Conservation (phyloP, 2,797 vertebrate species). For the Sebastes jordani region DNA sequence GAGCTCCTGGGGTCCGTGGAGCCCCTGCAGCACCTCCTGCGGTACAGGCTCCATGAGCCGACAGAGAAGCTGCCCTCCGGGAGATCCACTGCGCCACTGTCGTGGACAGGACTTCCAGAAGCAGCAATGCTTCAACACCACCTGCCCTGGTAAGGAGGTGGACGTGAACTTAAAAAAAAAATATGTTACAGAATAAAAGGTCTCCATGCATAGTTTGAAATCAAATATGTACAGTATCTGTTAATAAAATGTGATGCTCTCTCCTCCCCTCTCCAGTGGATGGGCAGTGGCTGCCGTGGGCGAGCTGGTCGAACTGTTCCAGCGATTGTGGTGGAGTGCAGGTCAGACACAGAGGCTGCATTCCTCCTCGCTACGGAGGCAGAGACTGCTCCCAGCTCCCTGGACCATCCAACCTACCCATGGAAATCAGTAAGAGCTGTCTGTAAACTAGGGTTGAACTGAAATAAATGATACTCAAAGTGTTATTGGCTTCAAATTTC, state of each 20-base stretch:
- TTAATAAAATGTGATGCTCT: neutral
- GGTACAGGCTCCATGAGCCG: constrained; percentile 81
- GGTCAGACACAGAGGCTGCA: constrained; percentile 83
- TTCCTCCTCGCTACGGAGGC: constrained; percentile 84
- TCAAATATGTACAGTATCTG: neutral
- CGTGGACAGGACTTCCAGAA: constrained; percentile 76
- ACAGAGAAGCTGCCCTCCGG: constrained; percentile 74
- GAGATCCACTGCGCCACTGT: constrained; percentile 77
- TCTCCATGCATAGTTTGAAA: neutral
- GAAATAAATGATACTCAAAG: neutral
- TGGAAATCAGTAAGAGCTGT: constrained; percentile 83
- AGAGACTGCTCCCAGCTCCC: constrained; percentile 78
- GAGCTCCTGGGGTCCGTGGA: constrained; percentile 87
- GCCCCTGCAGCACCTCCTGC: constrained; percentile 83
- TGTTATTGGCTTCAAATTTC: neutral
- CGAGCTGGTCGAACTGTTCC: constrained; percentile 87
- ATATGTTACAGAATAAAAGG: neutral
- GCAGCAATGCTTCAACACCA: constrained; percentile 85
- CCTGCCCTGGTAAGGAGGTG: constrained; percentile 84
- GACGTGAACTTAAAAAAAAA: neutral
- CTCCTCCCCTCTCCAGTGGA: constrained; percentile 78
- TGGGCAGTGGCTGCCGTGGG: constrained; percentile 87
- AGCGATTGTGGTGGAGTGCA: constrained; percentile 82
- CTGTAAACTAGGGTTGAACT: neutral
- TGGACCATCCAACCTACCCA: constrained; percentile 44